Conservation (phyloP, 2,797 vertebrate species). For the Neostethus bicornis region DNA sequence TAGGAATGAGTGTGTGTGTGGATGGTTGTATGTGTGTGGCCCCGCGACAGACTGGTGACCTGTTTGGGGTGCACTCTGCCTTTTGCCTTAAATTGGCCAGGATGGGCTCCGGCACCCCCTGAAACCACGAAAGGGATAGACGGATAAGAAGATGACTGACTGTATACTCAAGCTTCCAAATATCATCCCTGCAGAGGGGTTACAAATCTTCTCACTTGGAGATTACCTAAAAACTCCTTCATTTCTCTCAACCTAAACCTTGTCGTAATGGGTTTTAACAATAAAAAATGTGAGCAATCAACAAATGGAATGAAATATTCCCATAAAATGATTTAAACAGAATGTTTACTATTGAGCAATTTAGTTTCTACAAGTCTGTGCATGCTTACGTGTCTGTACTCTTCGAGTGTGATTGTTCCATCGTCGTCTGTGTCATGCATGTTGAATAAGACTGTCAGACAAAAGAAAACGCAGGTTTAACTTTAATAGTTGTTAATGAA, state of each 20-base stretch:
- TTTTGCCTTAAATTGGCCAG: no score
- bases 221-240: background rate
- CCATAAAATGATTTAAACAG: background rate
- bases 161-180: no score
- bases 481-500: background rate
- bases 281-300: background rate
- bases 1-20: no score
- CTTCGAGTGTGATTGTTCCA: slow-evolving; percentile 92
- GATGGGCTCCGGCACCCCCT: no score
- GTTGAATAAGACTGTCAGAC: slow-evolving; percentile 93
- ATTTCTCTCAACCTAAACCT: background rate
- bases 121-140: no score
- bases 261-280: background rate
- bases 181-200: no score
- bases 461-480: slow-evolving; percentile 21
- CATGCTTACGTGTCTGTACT: slow-evolving; percentile 91
- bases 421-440: slow-evolving; percentile 97
- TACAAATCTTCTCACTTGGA: no score
- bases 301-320: background rate
- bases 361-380: background rate
- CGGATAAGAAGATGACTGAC: no score
- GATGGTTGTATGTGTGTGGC: no score
- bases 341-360: background rate
- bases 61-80: no score
- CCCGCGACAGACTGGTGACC: no score